Evolutionary conservation across 2,113 vertebrate species (phyloP), one percentile per base, ranked within the genome.

Genomic region (Chloebia gouldiae): DNA sequence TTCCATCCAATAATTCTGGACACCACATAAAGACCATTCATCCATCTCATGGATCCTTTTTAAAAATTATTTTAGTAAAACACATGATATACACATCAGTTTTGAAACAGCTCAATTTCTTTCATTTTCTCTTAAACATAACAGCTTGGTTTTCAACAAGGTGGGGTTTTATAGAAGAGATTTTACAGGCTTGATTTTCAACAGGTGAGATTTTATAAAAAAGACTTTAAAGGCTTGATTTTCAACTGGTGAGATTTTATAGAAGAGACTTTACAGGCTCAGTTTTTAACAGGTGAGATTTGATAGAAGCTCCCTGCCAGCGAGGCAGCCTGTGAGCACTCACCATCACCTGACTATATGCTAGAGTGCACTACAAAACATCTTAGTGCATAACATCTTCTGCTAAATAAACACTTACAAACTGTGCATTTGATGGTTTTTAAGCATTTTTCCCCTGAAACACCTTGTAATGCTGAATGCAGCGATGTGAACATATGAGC

Each of bases 381-480:
- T 30, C 40, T 6, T 63, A 56, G 61, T 37, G 15, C 21, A 57
- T 13, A n/a, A 13, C 54, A n/a, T n/a, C 44, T 86, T 59, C 39
- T 81, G 27, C 24, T 61, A 77, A 91, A 94, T 15, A 90, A 95
- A 91, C 61, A 68, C 39, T 95, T 86, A 33, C 11, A 91, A 70
- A 89, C 28, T 44, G 39, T 75, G 92, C 63, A 72, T 28, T 87
- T 47, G n/a, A 57, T 49, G 35, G 25, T 44, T 80, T 85, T 69
- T 37, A 69, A 65, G 12, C 23, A 15, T 50, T 81, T 70, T 13
- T 66, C 57, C 53, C 86, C 72, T 3, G 0, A 70, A 92, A 77
- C 33, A 86, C 28, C 15, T 53, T 63, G 77, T 53, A 63, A 72
- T 79, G 79, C 72, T 91, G 80, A 77, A 81, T 65, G 93, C 47